These are phyloP conservation scores for Calephelis nemesis DNA, from an alignment of 1,140 invertebrate genomes.

Conservation along the genomic window DNA sequence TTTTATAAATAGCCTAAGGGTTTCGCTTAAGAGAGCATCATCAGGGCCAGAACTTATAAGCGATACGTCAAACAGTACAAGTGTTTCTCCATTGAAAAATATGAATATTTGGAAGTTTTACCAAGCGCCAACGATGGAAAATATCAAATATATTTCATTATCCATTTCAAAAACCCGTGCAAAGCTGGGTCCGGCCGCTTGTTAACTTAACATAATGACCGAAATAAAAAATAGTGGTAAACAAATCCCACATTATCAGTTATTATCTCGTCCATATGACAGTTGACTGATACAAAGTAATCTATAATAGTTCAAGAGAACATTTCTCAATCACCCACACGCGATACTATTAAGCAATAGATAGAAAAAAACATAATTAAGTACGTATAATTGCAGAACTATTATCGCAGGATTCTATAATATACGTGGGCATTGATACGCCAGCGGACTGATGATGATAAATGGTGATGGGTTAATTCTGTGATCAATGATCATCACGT, in stretches of 20 bases:
- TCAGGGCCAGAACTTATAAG: too few relatives aligned
- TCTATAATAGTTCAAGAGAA: slow-evolving; percentile 7
- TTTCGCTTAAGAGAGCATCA: too few relatives aligned
- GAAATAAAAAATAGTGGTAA: not conserved
- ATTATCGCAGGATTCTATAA: slow-evolving; percentile 16
- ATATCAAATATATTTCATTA: too few relatives aligned
- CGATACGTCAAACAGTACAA: not conserved
- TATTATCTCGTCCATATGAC: slow-evolving; percentile 4
- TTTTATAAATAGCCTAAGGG: too few relatives aligned
- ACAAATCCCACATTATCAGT: not conserved
- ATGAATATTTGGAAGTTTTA: too few relatives aligned
- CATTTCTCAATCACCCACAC: slow-evolving; percentile 38
- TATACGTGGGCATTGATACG: not conserved
- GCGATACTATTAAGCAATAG: slow-evolving; percentile 34
- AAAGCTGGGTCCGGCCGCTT: not conserved
- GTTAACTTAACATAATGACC: not conserved
- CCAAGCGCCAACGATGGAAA: too few relatives aligned
- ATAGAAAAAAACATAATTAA: slow-evolving; percentile 27
- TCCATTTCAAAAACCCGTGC: too few relatives aligned
- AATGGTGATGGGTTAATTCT: too few relatives aligned
- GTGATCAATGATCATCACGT: too few relatives aligned
- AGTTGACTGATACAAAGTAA: slow-evolving; percentile 13
- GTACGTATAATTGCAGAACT: slow-evolving; percentile 22
- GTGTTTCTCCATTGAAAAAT: too few relatives aligned
- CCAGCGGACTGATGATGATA: too few relatives aligned